A percentile compares a stretch with the other conserved stretches of the same genome.
Conservation (phyloP, 2,888 invertebrate species). For the Thera obeliscata region DNA sequence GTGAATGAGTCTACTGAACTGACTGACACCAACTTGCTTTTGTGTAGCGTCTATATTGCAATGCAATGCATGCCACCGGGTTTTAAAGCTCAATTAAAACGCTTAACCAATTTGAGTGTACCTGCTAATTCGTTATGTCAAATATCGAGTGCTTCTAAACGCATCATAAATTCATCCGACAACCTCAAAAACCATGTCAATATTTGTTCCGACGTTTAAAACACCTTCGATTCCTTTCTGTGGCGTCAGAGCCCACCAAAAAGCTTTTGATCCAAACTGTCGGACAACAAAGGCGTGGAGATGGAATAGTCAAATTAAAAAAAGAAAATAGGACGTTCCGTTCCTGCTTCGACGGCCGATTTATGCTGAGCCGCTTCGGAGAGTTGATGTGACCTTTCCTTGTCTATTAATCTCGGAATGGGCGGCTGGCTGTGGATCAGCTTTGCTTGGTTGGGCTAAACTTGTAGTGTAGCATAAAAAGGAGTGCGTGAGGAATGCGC, state of each 20-base stretch:
- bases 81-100: constrained; percentile 51
- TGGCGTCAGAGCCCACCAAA: constrained; percentile 49
- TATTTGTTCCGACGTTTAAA: constrained; percentile 62
- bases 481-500: constrained; percentile 83
- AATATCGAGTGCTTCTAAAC: constrained; percentile 58
- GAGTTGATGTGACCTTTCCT: constrained; percentile 55
- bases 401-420: constrained; percentile 49
- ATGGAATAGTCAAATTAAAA: constrained; percentile 67
- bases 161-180: constrained; percentile 65
- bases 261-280: constrained; percentile 61
- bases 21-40: neutral
- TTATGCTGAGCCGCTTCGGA: constrained; percentile 49
- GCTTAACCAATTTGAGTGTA: constrained; percentile 59
- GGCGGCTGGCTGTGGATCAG: constrained; percentile 54
- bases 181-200: constrained; percentile 62
- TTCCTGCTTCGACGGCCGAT: constrained; percentile 58
- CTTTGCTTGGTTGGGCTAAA: constrained; percentile 66
- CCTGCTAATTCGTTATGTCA: constrained; percentile 63
- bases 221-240: constrained; percentile 47
- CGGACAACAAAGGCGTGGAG: constrained; percentile 64
- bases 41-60: neutral
- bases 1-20: constrained; percentile 3
- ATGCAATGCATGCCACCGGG: constrained; percentile 17
- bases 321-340: constrained; percentile 69
- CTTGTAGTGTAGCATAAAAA: constrained; percentile 77